These are phyloP conservation scores for Parapsyche elsis DNA, from an alignment of 1,140 invertebrate species.

Conservation along the genomic window DNA sequence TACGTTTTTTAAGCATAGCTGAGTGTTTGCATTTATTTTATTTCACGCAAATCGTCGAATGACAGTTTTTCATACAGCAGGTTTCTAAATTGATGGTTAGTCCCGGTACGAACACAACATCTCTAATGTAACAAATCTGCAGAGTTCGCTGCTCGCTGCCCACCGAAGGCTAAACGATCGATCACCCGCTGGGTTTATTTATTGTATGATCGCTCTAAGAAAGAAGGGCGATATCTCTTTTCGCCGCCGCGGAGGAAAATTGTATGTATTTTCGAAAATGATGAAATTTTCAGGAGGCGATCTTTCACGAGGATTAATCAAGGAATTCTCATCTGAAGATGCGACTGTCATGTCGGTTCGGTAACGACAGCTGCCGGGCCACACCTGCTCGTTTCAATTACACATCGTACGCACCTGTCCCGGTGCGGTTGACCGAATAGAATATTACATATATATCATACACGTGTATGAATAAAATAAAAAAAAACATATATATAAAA, in stretches of 20 bases:
- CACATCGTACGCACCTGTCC: constrained; percentile 27
- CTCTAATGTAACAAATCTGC: no score
- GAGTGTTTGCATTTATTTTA: no score
- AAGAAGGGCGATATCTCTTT: background rate
- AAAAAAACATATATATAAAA: no score
- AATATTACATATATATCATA: no score
- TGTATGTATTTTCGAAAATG: background rate
- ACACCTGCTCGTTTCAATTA: constrained; percentile 34
- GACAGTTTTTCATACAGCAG: no score
- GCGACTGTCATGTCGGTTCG: background rate
- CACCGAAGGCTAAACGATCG: background rate
- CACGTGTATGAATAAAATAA: no score
- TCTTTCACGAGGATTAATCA: background rate
- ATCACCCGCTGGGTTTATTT: background rate
- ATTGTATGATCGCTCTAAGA: background rate
- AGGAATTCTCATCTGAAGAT: constrained; percentile 18
- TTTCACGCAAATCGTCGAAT: no score
- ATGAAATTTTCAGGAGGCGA: background rate
- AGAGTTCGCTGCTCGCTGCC: background rate
- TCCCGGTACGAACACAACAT: no score
- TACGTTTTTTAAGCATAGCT: no score
- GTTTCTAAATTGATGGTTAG: no score
- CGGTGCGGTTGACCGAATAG: background rate
- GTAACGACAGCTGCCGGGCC: constrained; percentile 5
- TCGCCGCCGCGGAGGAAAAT: background rate